Percentiles rank a stretch among this genome's conserved stretches.
Evolutionary conservation across 2,797 vertebrate genomes (phyloP).

Genomic region (Dromococcyx pavoninus): DNA sequence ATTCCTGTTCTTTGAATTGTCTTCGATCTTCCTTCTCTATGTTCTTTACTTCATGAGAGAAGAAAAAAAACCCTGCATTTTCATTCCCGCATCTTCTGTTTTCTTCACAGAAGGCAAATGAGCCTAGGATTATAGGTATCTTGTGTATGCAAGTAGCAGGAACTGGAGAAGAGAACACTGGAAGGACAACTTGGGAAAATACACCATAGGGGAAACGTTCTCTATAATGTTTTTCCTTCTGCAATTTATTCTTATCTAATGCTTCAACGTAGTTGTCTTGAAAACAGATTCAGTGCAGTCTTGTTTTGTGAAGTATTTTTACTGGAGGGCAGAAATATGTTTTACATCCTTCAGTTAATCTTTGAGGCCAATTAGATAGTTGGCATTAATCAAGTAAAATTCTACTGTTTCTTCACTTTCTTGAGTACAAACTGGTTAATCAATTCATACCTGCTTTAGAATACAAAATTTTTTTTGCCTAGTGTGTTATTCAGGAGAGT

Average conservation of each 20-base stretch:
- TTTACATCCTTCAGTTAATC: neutral
- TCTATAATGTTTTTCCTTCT: neutral
- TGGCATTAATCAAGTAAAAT: neutral
- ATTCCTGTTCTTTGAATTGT: neutral
- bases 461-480: neutral
- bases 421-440: neutral
- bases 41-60: neutral
- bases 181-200: neutral
- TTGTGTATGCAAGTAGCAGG: neutral
- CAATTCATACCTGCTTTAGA: neutral
- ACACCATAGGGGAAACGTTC: neutral
- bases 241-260: neutral
- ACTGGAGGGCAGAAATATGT: neutral
- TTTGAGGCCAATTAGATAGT: neutral
- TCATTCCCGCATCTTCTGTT: neutral
- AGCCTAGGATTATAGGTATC: neutral
- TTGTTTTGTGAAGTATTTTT: neutral
- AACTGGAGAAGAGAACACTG: neutral
- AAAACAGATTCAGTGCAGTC: neutral
- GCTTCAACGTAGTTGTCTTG: neutral
- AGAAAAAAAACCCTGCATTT: neutral
- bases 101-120: neutral
- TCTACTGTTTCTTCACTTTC: neutral
- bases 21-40: neutral
- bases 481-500: neutral